Evolutionary conservation across 2,797 vertebrate genomes (phyloP).

Genomic region (Falco cherrug): DNA sequence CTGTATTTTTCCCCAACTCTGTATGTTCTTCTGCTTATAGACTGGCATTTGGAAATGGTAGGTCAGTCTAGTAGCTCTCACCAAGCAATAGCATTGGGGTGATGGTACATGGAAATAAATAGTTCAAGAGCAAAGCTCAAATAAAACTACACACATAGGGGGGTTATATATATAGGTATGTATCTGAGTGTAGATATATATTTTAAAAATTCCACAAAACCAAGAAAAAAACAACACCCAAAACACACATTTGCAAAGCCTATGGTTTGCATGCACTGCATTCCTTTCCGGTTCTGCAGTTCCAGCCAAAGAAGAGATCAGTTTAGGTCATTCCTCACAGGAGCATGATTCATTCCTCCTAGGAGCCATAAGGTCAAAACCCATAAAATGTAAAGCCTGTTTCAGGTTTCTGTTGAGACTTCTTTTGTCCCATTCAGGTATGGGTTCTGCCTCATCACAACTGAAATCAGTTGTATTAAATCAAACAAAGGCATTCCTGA

Average conservation of each 20-base stretch:
- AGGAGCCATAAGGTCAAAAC: slow-evolving; percentile 31
- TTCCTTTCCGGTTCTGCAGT: neutral
- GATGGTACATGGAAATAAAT: neutral
- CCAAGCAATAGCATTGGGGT: neutral
- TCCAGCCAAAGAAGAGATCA: slow-evolving; percentile 1
- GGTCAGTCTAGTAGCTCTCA: neutral
- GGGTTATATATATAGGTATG: neutral
- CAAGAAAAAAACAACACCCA: fast-evolving
- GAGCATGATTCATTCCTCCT: slow-evolving; percentile 49
- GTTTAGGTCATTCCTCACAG: neutral
- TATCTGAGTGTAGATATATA: no score
- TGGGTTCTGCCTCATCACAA: slow-evolving; percentile 38
- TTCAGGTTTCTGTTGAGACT: slow-evolving; percentile 66
- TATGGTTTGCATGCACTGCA: neutral
- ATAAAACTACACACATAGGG: neutral
- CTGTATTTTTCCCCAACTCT: neutral
- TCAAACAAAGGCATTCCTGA: slow-evolving; percentile 75
- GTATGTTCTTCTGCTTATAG: neutral
- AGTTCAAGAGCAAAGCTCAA: neutral
- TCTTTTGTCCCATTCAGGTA: slow-evolving; percentile 65
- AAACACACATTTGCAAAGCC: neutral
- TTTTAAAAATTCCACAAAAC: neutral
- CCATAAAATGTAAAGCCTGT: slow-evolving; percentile 38
- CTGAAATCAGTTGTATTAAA: slow-evolving; percentile 56
- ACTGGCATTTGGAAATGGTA: neutral